Percentiles rank a stretch among this genome's conserved stretches.
Evolutionary conservation across 2,797 vertebrate species (phyloP).

Genomic region (Crenuchus spilurus): DNA sequence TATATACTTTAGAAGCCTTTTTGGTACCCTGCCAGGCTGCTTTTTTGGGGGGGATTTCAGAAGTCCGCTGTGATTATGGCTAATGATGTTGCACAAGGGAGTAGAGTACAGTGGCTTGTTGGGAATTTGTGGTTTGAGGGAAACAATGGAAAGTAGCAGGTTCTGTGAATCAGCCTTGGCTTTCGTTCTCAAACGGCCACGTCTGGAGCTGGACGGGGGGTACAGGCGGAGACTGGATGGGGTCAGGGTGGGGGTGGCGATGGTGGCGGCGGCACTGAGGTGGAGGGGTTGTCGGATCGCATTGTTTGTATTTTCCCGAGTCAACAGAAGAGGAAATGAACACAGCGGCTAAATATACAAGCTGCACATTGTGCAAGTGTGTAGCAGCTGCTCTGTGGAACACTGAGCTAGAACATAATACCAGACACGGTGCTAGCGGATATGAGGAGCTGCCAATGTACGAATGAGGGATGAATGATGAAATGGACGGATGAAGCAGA

Average conservation of each 20-base stretch:
- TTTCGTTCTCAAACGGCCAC: constrained; percentile 48
- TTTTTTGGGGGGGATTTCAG: neutral
- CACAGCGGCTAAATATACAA: constrained; percentile 74
- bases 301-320: constrained; percentile 65
- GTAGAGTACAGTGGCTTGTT: neutral
- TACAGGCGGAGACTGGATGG: neutral
- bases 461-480: constrained; percentile 19
- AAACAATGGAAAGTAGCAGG: constrained; percentile 47
- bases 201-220: constrained; percentile 39
- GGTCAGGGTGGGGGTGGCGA: neutral
- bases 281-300: constrained; percentile 35
- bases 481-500: constrained; percentile 35
- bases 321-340: constrained; percentile 64
- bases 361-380: constrained; percentile 67
- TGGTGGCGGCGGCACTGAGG: neutral
- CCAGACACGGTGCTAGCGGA: constrained; percentile 44
- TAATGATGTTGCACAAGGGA: neutral
- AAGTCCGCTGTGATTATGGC: neutral
- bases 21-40: neutral
- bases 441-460: constrained; percentile 50
- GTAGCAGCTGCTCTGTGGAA: constrained; percentile 53
- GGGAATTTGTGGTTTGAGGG: constrained; percentile 33
- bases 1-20: constrained; percentile 20
- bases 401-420: constrained; percentile 42
- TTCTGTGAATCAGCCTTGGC: constrained; percentile 48